Evolutionary conservation across 2,797 vertebrate genomes (phyloP).

Genomic region (Distichodus sexfasciatus): DNA sequence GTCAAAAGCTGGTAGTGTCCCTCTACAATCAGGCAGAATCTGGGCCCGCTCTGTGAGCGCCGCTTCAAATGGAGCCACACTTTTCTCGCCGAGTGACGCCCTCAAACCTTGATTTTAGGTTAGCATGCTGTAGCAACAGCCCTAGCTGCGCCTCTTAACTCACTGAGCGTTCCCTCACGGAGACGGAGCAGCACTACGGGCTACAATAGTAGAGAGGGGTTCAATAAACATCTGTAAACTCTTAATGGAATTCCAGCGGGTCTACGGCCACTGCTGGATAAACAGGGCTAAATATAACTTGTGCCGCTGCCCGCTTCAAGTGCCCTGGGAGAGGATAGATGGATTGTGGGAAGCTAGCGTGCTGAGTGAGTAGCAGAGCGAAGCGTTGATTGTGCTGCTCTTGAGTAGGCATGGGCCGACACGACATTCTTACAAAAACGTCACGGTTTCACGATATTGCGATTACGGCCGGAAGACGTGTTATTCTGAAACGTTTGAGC

Average conservation of each 20-base stretch:
- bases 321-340: neutral
- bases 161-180: neutral
- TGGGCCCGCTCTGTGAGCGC: neutral
- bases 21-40: neutral
- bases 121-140: neutral
- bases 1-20: neutral
- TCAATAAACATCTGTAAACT: neutral
- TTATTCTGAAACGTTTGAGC: too few relatives aligned
- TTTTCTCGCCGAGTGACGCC: neutral
- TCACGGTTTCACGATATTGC: too few relatives aligned
- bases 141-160: neutral
- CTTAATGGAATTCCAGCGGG: neutral
- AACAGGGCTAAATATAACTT: conserved; percentile 23
- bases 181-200: neutral
- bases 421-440: too few relatives aligned
- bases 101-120: neutral
- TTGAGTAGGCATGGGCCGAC: too few relatives aligned
- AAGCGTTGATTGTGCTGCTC: too few relatives aligned
- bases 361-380: neutral
- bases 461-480: too few relatives aligned
- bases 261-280: neutral
- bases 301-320: neutral
- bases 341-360: neutral
- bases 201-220: neutral
- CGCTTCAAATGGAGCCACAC: conserved; percentile 2